Evolutionary conservation across 2,113 vertebrate genomes (phyloP), one percentile per base, ranked within the genome.

Genomic region (Lophius piscatorius): DNA sequence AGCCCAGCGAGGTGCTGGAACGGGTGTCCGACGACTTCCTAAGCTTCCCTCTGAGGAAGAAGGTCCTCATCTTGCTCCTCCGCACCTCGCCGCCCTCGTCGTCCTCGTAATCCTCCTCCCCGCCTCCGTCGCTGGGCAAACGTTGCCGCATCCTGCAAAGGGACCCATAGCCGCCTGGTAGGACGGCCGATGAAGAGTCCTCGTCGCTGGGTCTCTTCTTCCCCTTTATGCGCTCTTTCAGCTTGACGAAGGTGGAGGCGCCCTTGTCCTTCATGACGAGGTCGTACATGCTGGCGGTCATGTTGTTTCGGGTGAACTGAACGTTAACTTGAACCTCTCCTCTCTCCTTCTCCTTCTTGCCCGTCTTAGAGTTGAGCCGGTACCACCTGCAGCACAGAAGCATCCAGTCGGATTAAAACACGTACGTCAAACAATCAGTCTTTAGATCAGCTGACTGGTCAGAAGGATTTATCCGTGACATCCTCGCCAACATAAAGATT

Each of bases 251-350:
- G 61, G 97, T 92, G 0, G 96, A 98, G 38, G 91, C 87, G 0
- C 92, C 78, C 74, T 97, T 98, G 79, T 98, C 97, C 85, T 97
- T 97, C 70, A 93, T 58, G 21, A 95, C 97, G 2, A 99, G 92
- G 90, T 99, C 96, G 0, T 97, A 98, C 97, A 99, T 98, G 88
- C 97, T 99, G 87, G 97, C 97, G 0, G 96, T 96, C 60, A 99
- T 80, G 87, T 84, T 98, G 92, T 95, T 93, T 2, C 94, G 87
- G 0, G 93, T 98, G 78, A 99, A 98, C 89, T 94, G 94, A 48
- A 98, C 87, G 44, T 88, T 93, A 60, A 98, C 84, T 60, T 96
- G 93, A 45, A 99, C 92, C 88, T 99, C 96, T 0, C 97, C 97
- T 0, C 97, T 92, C 3, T 99, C 97, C 77, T 99, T 99, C 84